Conservation (phyloP, 2,888 invertebrate genomes). For the Synanthedon andrenaeformis region DNA sequence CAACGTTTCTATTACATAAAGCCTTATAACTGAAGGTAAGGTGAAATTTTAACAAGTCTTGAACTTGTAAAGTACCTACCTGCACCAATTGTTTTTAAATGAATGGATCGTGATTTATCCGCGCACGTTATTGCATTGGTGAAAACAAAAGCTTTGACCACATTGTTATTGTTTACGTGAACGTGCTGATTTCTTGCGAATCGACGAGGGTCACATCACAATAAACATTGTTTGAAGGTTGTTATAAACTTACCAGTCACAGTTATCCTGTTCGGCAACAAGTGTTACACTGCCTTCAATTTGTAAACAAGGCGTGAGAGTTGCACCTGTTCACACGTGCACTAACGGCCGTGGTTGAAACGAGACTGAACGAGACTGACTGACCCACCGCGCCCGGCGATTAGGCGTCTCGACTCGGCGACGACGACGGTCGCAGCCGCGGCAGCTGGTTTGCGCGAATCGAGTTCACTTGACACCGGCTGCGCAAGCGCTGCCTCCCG, state of each 20-base stretch:
- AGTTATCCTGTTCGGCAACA: constrained; percentile 40
- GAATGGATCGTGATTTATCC: too few species aligned
- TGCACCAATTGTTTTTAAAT: too few species aligned
- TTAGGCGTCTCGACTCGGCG: neutral
- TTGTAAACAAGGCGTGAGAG: constrained; percentile 44
- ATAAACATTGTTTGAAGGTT: neutral
- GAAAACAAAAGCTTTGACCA: constrained; percentile 41
- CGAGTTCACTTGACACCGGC: constrained; percentile 33
- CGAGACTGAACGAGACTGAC: too few species aligned
- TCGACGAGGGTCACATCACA: neutral
- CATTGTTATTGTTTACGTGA: constrained; percentile 33
- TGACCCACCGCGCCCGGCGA: constrained; percentile 10
- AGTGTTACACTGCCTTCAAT: constrained; percentile 39
- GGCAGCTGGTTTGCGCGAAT: constrained; percentile 21
- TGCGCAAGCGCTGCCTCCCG: constrained; percentile 12
- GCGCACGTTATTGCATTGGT: constrained; percentile 1
- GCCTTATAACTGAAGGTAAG: neutral
- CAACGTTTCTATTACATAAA: neutral
- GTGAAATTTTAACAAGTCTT: too few species aligned
- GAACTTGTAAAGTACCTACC: too few species aligned
- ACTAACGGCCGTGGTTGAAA: constrained; percentile 29
- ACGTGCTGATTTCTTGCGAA: constrained; percentile 4
- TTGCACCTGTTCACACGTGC: constrained; percentile 25
- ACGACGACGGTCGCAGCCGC: neutral
- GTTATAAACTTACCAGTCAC: constrained; percentile 42